Percentiles rank a stretch among this genome's conserved stretches.
Conservation (phyloP, 2,888 invertebrate genomes). For the Hydraecia micacea region DNA sequence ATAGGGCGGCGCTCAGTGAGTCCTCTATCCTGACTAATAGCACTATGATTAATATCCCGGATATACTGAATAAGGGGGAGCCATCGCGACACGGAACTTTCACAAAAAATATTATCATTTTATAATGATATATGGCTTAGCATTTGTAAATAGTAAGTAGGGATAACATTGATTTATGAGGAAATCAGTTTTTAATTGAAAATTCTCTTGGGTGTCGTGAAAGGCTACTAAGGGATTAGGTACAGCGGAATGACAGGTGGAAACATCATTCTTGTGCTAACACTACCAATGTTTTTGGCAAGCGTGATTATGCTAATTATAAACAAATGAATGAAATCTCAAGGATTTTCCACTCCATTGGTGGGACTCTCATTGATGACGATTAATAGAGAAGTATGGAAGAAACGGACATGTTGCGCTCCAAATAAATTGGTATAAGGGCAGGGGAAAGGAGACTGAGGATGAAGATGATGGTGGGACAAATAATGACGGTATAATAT, state of each 20-base stretch:
- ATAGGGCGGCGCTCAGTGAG: conserved; percentile 84
- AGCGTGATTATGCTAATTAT: background rate
- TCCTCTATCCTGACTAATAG: conserved; percentile 85
- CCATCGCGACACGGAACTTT: conserved; percentile 65
- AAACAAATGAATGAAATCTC: background rate
- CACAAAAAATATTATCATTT: conserved; percentile 64
- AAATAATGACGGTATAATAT: background rate
- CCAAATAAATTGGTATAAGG: background rate
- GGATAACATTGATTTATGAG: conserved; percentile 26
- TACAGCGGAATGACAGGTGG: background rate
- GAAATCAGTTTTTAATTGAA: conserved; percentile 18
- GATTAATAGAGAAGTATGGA: background rate
- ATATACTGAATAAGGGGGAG: conserved; percentile 83
- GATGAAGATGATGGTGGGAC: too few relatives aligned
- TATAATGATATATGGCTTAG: conserved; percentile 54
- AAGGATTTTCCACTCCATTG: background rate
- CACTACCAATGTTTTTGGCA: background rate
- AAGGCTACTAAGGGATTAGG: background rate
- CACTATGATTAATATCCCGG: conserved; percentile 88
- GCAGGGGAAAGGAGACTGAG: background rate
- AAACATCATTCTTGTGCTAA: background rate
- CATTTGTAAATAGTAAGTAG: conserved; percentile 45
- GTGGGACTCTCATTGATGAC: background rate
- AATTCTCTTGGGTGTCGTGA: background rate
- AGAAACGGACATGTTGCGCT: background rate